phyloP scores from a whole-genome alignment of 2,888 invertebrate species.

The Ichneumoninae sp. region DNA sequence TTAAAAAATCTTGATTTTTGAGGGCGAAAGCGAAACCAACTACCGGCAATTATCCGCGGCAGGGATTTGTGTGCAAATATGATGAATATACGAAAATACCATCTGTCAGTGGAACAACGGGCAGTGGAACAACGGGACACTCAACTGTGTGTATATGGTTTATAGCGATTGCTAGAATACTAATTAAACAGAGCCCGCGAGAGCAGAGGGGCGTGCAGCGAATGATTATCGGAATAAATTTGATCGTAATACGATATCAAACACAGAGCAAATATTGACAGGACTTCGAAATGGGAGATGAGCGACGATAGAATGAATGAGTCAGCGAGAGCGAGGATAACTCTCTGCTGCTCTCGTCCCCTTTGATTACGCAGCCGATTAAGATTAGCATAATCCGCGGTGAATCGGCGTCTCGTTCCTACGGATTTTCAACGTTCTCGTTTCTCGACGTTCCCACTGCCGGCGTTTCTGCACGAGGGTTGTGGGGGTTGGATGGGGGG shows the following conservation, averaged over 20 bases:
- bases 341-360: conserved; percentile 57
- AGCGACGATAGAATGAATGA: conserved; percentile 38
- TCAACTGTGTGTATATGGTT: conserved; percentile 1
- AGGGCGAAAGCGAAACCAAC: neutral
- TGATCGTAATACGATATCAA: conserved; percentile 68
- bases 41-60: neutral
- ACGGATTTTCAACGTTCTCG: conserved; percentile 60
- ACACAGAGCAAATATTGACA: conserved; percentile 66
- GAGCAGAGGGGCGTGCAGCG: conserved; percentile 31
- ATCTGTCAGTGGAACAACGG: neutral
- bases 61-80: neutral
- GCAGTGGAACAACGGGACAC: neutral
- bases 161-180: conserved; percentile 44
- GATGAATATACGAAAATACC: neutral
- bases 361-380: conserved; percentile 68
- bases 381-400: conserved; percentile 69
- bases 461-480: conserved; percentile 7
- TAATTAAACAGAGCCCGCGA: conserved; percentile 30
- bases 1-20: no score
- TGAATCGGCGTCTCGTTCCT: conserved; percentile 66
- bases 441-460: conserved; percentile 43
- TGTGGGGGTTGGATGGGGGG: neutral
- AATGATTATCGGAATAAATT: conserved; percentile 67
- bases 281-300: conserved; percentile 49
- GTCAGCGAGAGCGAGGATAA: conserved; percentile 39